Percentiles rank a stretch among this genome's conserved stretches.
phyloP scores from a whole-genome alignment of 2,888 invertebrate genomes.

The Orchesellides sinensis region DNA sequence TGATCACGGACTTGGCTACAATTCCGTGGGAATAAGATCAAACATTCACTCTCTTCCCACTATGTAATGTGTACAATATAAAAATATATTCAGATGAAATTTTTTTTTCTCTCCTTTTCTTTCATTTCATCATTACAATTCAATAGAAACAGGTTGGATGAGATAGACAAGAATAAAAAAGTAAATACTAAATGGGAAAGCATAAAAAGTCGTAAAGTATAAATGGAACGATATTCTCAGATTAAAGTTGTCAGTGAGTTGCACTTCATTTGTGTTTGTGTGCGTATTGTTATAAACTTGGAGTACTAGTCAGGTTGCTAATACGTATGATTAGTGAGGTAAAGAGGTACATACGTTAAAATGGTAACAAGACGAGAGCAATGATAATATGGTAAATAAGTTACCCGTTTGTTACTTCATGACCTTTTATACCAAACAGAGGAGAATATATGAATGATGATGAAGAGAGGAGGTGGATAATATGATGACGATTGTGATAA shows the following conservation, averaged over 20 bases:
- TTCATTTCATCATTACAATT: slow-evolving; percentile 15
- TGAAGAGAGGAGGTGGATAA: not conserved
- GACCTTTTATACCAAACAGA: too few relatives aligned
- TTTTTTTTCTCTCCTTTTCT: too few relatives aligned
- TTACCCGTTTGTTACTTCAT: not conserved
- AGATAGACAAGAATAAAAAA: slow-evolving; percentile 7
- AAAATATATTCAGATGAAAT: too few relatives aligned
- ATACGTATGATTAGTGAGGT: too few relatives aligned
- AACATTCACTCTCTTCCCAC: slow-evolving; percentile 32
- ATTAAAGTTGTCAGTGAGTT: slow-evolving; percentile 12
- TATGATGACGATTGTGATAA: not conserved
- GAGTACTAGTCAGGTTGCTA: too few relatives aligned
- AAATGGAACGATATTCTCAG: slow-evolving; percentile 11
- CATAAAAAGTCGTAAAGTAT: slow-evolving; percentile 13
- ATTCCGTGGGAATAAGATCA: slow-evolving; percentile 46
- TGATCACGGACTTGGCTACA: not conserved
- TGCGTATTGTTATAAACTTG: not conserved
- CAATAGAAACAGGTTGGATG: slow-evolving; percentile 39
- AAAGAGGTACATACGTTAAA: too few relatives aligned
- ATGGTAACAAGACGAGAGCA: too few relatives aligned
- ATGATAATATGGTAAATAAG: too few relatives aligned
- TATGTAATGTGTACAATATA: too few relatives aligned
- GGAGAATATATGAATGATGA: not conserved
- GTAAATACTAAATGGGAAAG: slow-evolving; percentile 3
- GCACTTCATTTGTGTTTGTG: not conserved